phyloP scores from a whole-genome alignment of 2,888 invertebrate species.

The Marasmarcha lunaedactyla region DNA sequence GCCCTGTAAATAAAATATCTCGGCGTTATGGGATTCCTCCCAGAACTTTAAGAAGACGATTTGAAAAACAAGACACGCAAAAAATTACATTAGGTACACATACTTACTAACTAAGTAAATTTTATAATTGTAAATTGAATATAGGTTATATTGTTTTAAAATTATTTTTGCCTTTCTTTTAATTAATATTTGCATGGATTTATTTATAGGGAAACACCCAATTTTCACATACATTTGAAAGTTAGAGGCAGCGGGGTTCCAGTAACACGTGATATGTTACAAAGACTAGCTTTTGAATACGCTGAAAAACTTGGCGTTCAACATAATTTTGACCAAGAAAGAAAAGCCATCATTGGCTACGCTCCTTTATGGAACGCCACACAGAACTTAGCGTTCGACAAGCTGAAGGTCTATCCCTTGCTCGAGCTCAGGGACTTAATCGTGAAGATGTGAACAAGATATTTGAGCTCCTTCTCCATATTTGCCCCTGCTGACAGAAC shows the following conservation, averaged over 20 bases:
- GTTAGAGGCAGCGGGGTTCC: slow-evolving; percentile 6
- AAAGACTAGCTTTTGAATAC: slow-evolving; percentile 5
- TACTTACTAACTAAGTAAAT: too few relatives aligned
- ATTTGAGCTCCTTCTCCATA: slow-evolving; percentile 14
- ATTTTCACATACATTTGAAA: slow-evolving; percentile 6
- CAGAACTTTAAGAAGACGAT: slow-evolving; percentile 19
- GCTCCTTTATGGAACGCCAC: slow-evolving; percentile 4
- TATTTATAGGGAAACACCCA: slow-evolving; percentile 2
- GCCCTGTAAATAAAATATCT: slow-evolving; percentile 19
- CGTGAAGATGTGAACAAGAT: slow-evolving; percentile 15
- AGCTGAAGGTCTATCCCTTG: slow-evolving; percentile 19
- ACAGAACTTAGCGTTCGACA: slow-evolving; percentile 17
- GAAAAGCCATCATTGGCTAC: slow-evolving; percentile 5
- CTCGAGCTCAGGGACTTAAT: slow-evolving; percentile 16
- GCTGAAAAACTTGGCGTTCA: slow-evolving; percentile 4
- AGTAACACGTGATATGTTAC: neutral
- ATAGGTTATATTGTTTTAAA: too few relatives aligned
- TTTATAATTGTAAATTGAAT: slow-evolving; percentile 2
- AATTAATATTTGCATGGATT: neutral
- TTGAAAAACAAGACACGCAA: slow-evolving; percentile 16
- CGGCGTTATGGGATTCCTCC: slow-evolving; percentile 20
- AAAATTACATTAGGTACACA: slow-evolving; percentile 11
- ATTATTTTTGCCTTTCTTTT: too few relatives aligned
- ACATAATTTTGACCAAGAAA: slow-evolving; percentile 4
- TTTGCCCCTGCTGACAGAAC: slow-evolving; percentile 9